Conservation (phyloP, 2,888 invertebrate genomes). For the Dasysyrphus tricinctus region DNA sequence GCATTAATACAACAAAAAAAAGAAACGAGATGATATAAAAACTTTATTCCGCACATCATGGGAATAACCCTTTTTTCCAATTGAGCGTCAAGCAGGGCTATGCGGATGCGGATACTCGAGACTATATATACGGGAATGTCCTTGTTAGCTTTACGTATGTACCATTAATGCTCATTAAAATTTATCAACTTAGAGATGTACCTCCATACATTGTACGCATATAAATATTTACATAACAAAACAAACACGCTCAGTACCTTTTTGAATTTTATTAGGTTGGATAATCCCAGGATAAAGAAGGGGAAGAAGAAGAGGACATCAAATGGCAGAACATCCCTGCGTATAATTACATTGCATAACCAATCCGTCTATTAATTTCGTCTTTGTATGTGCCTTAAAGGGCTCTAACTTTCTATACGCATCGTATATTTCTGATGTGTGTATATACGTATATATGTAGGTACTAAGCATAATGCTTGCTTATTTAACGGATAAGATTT, state of each 20-base stretch:
- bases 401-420: not conserved
- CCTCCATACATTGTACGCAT: not conserved
- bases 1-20: slow-evolving; percentile 33
- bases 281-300: not conserved
- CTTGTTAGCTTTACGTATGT: slow-evolving; percentile 17
- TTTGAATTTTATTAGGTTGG: slow-evolving; percentile 45
- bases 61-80: slow-evolving; percentile 42
- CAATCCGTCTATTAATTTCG: slow-evolving; percentile 23
- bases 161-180: slow-evolving; percentile 60
- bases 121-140: not conserved
- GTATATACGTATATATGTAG: not conserved
- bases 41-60: slow-evolving; percentile 24
- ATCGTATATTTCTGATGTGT: slow-evolving; percentile 11
- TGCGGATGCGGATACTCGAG: not conserved
- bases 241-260: slow-evolving; percentile 43
- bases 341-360: slow-evolving; percentile 39
- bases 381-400: not conserved
- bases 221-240: slow-evolving; percentile 41
- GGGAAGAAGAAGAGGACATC: not conserved
- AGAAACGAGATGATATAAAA: slow-evolving; percentile 32
- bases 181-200: slow-evolving; percentile 48
- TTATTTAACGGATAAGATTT: not conserved
- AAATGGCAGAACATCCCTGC: slow-evolving; percentile 26
- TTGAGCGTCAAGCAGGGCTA: not conserved
- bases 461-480: slow-evolving; percentile 12